Conservation (phyloP, 2,888 invertebrate genomes). For the Platycheirus albimanus region DNA sequence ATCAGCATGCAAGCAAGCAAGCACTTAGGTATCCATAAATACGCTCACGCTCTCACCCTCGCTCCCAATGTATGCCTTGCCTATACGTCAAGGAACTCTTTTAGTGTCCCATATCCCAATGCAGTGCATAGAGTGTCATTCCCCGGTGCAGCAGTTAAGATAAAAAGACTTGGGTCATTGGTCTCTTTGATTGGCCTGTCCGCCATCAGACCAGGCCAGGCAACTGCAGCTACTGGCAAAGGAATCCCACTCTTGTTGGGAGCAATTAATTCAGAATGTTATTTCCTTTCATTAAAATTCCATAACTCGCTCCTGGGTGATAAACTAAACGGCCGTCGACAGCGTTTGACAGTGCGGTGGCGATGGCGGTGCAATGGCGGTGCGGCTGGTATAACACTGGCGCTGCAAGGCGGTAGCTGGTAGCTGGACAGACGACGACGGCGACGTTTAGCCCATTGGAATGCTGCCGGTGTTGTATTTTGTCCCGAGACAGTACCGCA, state of each 20-base stretch:
- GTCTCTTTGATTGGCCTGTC: slow-evolving; percentile 48
- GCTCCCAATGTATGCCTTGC: no score
- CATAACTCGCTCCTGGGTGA: slow-evolving; percentile 70
- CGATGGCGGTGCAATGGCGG: background rate
- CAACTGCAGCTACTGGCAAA: slow-evolving; percentile 52
- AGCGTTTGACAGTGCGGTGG: slow-evolving; percentile 56
- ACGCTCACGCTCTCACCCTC: slow-evolving; percentile 30
- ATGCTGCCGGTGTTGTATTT: slow-evolving; percentile 55
- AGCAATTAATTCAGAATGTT: slow-evolving; percentile 73
- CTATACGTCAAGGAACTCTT: slow-evolving; percentile 34
- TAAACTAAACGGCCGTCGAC: slow-evolving; percentile 68
- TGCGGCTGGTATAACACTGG: slow-evolving; percentile 1
- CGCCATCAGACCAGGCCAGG: slow-evolving; percentile 8
- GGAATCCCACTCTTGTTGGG: slow-evolving; percentile 58
- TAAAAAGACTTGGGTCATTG: slow-evolving; percentile 64
- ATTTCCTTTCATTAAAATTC: slow-evolving; percentile 74
- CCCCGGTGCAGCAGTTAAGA: slow-evolving; percentile 21
- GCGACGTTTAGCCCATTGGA: slow-evolving; percentile 60
- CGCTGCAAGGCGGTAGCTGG: slow-evolving; percentile 29
- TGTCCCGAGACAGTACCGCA: slow-evolving; percentile 54
- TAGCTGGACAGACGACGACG: slow-evolving; percentile 13
- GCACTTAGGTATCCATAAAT: slow-evolving; percentile 3
- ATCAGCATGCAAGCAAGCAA: slow-evolving; percentile 31
- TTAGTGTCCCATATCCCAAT: background rate
- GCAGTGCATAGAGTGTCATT: background rate